Base-by-base conservation (phyloP, 1,140 invertebrate genomes). In the Colletes gigas region DNA sequence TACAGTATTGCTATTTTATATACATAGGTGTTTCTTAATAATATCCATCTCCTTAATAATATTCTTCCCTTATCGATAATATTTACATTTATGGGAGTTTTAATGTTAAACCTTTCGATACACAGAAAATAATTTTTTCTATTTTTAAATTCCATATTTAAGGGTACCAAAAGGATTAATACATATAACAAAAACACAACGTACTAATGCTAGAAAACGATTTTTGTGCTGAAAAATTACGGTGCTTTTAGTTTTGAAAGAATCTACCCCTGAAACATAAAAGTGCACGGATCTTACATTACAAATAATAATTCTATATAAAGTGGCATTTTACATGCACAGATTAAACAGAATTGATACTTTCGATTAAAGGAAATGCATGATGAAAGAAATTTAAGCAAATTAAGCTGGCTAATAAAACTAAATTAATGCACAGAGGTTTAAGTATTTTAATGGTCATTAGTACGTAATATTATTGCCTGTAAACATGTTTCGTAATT, bases 211-310 rank as follows among this genome's bases (percentile, higher is more conserved):
- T 52, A 47, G 7, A 15, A 30, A 7, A 15, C 66, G 21, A 4
- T 10, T 65, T 65, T 50, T 44, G 2, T 54, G 21, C 30, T 69
- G 41, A 50, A 63, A 54, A 70, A 82, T 72, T 85, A 88, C 15
- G 84, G 60, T 52, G 68, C 47, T 47, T 87, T n/a, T n/a, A 75
- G 60, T 82, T 86, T 89, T 44, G 68, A 82, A 89, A 67, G 81
- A 80, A 83, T 30, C 2, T 30, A 72, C 63, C 39, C 81, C 87
- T 89, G 86, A 84, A 89, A 89, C 83, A 89, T 70, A 82, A 1
- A 50, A 80, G 84, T 9, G 10, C 47, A 19, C 59, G 21, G 19
- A 39, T 78, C 14, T 66, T 57, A 44, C 60, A 21, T 59, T 21
- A 10, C 59, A 10, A 21, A 19, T 19, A 17, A 47, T 52, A 30